Percentiles rank a stretch among this genome's conserved stretches.
phyloP scores from a whole-genome alignment of 2,113 vertebrate genomes.

The Chelonoidis abingdonii region DNA sequence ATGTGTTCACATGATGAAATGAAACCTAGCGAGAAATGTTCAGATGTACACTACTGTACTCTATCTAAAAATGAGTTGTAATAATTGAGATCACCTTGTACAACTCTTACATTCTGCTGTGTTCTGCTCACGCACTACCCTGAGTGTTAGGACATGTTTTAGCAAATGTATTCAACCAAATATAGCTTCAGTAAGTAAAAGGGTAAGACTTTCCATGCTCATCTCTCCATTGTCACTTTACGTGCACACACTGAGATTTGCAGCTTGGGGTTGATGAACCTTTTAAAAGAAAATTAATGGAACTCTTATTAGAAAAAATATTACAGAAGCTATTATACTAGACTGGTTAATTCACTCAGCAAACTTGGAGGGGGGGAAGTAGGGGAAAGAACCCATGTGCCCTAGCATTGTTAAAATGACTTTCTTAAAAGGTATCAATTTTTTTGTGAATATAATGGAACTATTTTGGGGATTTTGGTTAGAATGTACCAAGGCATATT shows the following conservation, averaged over 20 bases:
- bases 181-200: not conserved
- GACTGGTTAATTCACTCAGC: not conserved
- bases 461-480: not conserved
- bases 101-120: conserved; percentile 19
- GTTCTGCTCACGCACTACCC: conserved; percentile 43
- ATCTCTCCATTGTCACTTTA: conserved; percentile 37
- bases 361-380: not conserved
- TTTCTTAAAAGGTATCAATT: not conserved
- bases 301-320: not conserved
- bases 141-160: not conserved
- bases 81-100: conserved; percentile 46
- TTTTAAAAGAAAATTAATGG: conserved; percentile 30
- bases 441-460: not conserved
- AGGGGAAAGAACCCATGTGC: not conserved
- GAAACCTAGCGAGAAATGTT: conserved; percentile 8
- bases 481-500: not conserved
- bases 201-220: conserved; percentile 28
- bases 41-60: conserved; percentile 44
- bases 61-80: conserved; percentile 62
- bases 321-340: not conserved
- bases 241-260: conserved; percentile 25
- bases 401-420: not conserved
- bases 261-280: not conserved
- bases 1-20: not conserved
- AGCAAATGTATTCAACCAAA: not conserved